Evolutionary conservation across 2,113 vertebrate species (phyloP), one percentile per base, ranked within the genome.

Genomic region (Plotosus lineatus): DNA sequence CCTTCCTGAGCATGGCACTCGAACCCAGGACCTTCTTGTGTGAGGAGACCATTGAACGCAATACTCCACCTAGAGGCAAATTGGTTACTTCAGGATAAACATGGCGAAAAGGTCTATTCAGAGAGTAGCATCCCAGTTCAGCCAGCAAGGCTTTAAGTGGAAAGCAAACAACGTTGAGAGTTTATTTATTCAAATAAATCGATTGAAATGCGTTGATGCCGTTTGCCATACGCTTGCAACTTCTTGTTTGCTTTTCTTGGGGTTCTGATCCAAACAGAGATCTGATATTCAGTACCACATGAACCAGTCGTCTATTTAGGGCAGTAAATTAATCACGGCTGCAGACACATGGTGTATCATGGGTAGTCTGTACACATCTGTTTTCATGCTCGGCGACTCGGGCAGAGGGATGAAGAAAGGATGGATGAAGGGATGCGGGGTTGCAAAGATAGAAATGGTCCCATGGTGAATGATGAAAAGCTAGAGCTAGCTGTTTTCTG

Each of bases 401-500:
- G 28, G 51, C 66, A 79, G 28, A 71, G 12, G 23, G 50, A 63
- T 48, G 56, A 36, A 74, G 79, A 33, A 74, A 26, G 56, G 44
- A 74, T 36, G 19, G 31, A 73, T 12, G 31, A 51, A 11, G 21
- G 79, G 61, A 61, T 42, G 55, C 26, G 60, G 61, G 61, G 61
- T 36, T 63, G 44, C 44, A 66, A 77, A 53, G 75, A 77, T 38
- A 40, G 55, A 79, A 40, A 40, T 48, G 11, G 77, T 71, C 46
- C 55, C 76, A 72, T 75, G 83, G 78, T 56, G 51, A 79, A 75
- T 31, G 69, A 60, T 63, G 48, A 60, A 78, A 38, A 58, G 51
- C 11, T 60, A 11, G 55, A 46, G 75, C 71, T 71, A 12, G 21
- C 50, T 4, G 28, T 51, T 85, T 85, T 85, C 80, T 85, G 56